phyloP scores from a whole-genome alignment of 2,113 vertebrate species.

The Alces alces region DNA sequence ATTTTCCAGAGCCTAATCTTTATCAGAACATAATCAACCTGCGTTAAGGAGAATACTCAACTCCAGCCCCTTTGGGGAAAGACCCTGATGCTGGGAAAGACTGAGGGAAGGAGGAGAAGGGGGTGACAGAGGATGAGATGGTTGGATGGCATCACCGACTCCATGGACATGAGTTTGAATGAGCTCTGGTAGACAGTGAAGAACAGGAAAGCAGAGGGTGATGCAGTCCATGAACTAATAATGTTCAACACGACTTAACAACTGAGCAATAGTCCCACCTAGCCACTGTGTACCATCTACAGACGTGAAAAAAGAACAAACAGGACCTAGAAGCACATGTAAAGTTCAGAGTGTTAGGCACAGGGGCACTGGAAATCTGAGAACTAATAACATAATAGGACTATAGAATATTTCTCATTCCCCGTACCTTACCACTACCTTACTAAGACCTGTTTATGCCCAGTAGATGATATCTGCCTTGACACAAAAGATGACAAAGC shows the following conservation, averaged over 20 bases:
- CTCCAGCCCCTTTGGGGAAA: neutral
- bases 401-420: neutral
- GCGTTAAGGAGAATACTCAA: neutral
- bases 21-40: neutral
- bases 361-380: neutral
- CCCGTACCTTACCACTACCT: neutral
- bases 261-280: neutral
- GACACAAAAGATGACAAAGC: neutral
- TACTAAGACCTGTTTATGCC: neutral
- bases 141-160: neutral
- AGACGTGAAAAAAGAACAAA: neutral
- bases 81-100: neutral
- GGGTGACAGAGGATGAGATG: neutral
- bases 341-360: neutral
- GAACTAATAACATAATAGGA: neutral
- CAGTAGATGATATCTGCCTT: neutral
- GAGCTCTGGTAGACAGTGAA: neutral
- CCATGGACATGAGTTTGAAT: neutral
- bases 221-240: neutral
- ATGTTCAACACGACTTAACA: neutral
- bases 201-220: neutral
- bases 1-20: neutral
- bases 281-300: rapidly evolving
- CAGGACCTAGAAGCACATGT: neutral
- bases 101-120: neutral